These are phyloP conservation scores for Pelusios castaneus DNA, from an alignment of 2,113 vertebrate species.

Conservation along the genomic window DNA sequence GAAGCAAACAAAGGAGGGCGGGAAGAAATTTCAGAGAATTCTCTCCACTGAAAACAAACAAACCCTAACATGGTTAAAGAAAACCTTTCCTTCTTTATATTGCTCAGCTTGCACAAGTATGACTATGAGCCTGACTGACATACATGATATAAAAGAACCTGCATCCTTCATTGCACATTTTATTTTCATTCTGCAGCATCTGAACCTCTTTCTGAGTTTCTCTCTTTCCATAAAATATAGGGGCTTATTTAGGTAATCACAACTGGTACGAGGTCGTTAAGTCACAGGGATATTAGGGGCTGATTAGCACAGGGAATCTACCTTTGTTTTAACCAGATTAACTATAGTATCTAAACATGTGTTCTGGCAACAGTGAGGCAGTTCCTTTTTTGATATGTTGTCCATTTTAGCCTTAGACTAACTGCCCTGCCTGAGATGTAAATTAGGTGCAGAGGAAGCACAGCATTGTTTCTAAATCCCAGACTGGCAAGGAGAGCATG, in stretches of 20 bases:
- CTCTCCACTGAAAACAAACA: not conserved
- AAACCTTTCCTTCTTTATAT: not conserved
- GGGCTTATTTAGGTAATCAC: not conserved
- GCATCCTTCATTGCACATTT: not conserved
- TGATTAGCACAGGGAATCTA: not conserved
- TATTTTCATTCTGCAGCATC: not conserved
- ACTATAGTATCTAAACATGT: not conserved
- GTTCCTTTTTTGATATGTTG: not conserved
- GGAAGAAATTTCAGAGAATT: not conserved
- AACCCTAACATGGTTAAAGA: not conserved
- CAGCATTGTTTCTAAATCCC: slow-evolving; percentile 48
- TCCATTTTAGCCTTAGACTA: slow-evolving; percentile 1
- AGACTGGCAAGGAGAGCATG: slow-evolving; percentile 22
- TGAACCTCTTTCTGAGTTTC: not conserved
- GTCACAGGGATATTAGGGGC: not conserved
- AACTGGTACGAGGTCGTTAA: not conserved
- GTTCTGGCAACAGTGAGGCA: not conserved
- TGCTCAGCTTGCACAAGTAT: not conserved
- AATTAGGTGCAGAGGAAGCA: slow-evolving; percentile 43
- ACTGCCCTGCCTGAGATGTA: slow-evolving; percentile 35
- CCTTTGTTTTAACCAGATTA: not conserved
- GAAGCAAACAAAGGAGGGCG: not conserved
- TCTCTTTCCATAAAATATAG: not conserved
- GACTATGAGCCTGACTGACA: not conserved
- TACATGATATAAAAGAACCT: not conserved